phyloP scores from a whole-genome alignment of 1,140 invertebrate genomes.

The Trinorchestia longiramus region DNA sequence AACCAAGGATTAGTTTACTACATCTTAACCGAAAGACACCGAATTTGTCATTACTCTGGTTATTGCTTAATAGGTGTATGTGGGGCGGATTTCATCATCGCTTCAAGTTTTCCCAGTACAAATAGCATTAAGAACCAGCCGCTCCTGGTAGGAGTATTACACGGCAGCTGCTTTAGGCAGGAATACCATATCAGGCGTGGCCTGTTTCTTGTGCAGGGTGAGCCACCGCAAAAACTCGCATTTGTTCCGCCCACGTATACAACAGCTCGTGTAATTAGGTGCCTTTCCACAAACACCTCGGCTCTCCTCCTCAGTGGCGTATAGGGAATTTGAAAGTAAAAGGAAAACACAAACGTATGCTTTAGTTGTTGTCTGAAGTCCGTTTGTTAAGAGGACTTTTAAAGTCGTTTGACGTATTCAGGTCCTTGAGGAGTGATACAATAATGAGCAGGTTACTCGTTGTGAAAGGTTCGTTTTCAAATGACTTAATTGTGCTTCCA shows the following conservation, averaged over 20 bases:
- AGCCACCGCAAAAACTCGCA: background rate
- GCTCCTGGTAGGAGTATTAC: background rate
- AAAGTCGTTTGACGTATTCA: too few relatives aligned
- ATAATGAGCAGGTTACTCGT: too few relatives aligned
- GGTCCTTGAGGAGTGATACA: too few relatives aligned
- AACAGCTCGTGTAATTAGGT: background rate
- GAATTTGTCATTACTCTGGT: background rate
- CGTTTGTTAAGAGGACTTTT: too few relatives aligned
- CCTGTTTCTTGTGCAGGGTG: background rate
- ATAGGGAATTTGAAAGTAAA: background rate
- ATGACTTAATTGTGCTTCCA: too few relatives aligned
- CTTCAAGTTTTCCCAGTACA: background rate
- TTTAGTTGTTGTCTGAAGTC: background rate
- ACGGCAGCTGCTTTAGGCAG: background rate
- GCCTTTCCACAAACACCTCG: background rate
- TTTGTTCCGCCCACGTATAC: background rate
- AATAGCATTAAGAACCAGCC: background rate
- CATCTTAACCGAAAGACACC: background rate
- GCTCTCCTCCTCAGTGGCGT: background rate
- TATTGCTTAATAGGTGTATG: background rate
- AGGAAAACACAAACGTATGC: background rate
- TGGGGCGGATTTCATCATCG: background rate
- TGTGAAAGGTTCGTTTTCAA: too few relatives aligned
- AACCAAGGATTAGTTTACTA: background rate
- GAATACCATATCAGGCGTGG: background rate